phyloP scores from a whole-genome alignment of 2,113 vertebrate genomes.

The Sylvietta virens region DNA sequence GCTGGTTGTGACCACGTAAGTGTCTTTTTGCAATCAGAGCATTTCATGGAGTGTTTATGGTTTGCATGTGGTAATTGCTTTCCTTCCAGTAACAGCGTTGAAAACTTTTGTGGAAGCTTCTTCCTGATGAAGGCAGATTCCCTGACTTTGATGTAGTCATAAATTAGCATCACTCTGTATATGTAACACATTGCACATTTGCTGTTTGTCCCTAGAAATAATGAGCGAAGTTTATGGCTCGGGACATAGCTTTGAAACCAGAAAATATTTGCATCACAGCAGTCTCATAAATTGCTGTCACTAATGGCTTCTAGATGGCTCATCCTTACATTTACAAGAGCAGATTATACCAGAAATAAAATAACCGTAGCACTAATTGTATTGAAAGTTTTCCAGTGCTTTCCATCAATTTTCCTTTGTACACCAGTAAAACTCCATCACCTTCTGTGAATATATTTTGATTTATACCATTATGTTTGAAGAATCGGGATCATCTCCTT shows the following conservation, averaged over 20 bases:
- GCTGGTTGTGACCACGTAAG: background rate
- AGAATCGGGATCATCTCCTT: background rate
- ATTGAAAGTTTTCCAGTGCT: background rate
- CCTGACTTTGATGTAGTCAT: slow-evolving; percentile 18
- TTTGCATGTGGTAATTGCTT: slow-evolving; percentile 2
- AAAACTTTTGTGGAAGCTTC: background rate
- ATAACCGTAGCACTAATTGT: background rate
- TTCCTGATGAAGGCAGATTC: background rate
- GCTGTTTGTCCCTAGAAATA: background rate
- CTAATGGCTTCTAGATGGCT: background rate
- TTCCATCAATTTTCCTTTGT: background rate
- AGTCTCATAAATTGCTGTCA: background rate
- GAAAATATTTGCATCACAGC: background rate
- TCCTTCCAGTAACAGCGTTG: background rate
- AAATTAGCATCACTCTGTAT: background rate
- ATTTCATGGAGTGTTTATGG: background rate
- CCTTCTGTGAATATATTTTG: background rate
- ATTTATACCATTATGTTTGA: background rate
- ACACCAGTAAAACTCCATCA: background rate
- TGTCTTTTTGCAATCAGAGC: background rate
- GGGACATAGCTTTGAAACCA: background rate
- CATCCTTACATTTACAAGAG: background rate
- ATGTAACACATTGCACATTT: background rate
- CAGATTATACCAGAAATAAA: background rate
- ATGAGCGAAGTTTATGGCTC: background rate